phyloP scores from a whole-genome alignment of 1,140 invertebrate genomes.

The Drosophila repletoides region DNA sequence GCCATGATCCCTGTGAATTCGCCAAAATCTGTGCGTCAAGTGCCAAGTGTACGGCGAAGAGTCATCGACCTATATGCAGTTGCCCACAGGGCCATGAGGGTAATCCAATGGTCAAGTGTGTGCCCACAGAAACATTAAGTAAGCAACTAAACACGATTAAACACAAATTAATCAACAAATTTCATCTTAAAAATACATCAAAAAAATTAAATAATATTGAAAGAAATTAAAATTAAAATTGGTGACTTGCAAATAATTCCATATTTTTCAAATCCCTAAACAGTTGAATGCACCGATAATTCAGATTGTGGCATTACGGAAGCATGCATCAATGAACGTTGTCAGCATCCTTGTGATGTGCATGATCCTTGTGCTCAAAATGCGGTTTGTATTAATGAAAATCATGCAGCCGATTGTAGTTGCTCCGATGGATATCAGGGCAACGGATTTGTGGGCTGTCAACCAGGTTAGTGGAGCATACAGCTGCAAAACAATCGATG shows the following conservation, averaged over 20 bases:
- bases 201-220: not conserved
- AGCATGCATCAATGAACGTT: conserved; percentile 91
- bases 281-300: conserved; percentile 91
- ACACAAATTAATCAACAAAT: conserved; percentile 46
- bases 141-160: conserved; percentile 83
- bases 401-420: conserved; percentile 92
- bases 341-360: conserved; percentile 91
- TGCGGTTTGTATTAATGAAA: conserved; percentile 94
- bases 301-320: conserved; percentile 91
- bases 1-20: conserved; percentile 89
- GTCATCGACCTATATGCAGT: conserved; percentile 90
- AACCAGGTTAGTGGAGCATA: conserved; percentile 85
- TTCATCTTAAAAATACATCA: conserved; percentile 9
- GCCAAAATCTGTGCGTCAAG: conserved; percentile 87
- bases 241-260: no score
- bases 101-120: conserved; percentile 89
- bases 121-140: conserved; percentile 86
- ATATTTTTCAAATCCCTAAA: conserved; percentile 43
- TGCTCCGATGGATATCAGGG: conserved; percentile 93
- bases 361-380: conserved; percentile 92
- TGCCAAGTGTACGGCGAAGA: conserved; percentile 89
- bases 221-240: not conserved
- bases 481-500: no score
- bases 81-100: conserved; percentile 89
- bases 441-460: conserved; percentile 91